phyloP scores from a whole-genome alignment of 2,797 vertebrate species.

The Oreochromis mossambicus region DNA sequence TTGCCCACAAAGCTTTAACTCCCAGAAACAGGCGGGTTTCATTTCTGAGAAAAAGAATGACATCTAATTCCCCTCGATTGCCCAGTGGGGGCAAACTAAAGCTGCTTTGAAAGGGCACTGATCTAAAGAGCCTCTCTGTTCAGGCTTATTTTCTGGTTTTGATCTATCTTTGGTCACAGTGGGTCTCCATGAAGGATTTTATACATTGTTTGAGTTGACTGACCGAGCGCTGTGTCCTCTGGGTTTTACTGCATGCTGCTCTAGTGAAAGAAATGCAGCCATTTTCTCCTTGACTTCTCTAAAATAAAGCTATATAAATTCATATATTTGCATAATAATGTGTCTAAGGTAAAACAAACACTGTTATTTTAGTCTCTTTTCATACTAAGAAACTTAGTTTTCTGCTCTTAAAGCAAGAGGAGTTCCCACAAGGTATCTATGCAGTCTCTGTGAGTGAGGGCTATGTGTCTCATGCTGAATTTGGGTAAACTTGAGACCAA shows the following conservation, averaged over 20 bases:
- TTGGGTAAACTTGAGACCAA: not conserved
- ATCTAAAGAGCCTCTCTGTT: conserved; percentile 58
- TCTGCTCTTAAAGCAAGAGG: not conserved
- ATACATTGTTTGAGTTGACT: conserved; percentile 40
- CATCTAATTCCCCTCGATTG: conserved; percentile 66
- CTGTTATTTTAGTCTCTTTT: not conserved
- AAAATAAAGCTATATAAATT: not conserved
- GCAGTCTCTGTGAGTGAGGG: not conserved
- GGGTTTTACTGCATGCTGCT: conserved; percentile 22
- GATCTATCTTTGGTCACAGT: conserved; percentile 59
- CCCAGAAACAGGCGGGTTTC: conserved; percentile 50
- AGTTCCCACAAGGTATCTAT: not conserved
- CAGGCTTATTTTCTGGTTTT: conserved; percentile 58
- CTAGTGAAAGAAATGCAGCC: not conserved
- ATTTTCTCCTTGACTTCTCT: conserved; percentile 15
- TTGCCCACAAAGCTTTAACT: conserved; percentile 64
- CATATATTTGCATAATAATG: not conserved
- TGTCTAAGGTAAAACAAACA: not conserved
- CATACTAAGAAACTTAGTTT: not conserved
- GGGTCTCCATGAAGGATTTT: conserved; percentile 46
- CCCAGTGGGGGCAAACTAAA: conserved; percentile 62
- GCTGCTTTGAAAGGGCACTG: conserved; percentile 69
- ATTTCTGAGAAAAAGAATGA: conserved; percentile 60
- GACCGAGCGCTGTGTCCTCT: conserved; percentile 27
- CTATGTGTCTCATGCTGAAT: not conserved